Conservation (phyloP, 2,888 invertebrate species). For the Penaeus monodon region DNA sequence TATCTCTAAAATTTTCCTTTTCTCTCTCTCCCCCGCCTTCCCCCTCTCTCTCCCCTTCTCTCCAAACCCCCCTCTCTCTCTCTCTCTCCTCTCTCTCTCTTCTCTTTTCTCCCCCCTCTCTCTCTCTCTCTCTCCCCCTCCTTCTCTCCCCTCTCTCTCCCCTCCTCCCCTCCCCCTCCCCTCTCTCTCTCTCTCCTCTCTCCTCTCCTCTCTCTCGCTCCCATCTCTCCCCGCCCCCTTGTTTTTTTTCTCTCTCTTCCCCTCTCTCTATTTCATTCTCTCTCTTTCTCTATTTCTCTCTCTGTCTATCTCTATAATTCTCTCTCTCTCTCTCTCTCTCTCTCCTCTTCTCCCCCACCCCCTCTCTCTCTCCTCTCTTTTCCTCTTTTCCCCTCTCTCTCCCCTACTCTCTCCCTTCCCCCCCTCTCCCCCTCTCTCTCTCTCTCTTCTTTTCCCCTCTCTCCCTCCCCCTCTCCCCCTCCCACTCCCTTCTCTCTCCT, state of each 20-base stretch:
- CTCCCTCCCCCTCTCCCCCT: neutral
- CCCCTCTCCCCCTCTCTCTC: accelerated
- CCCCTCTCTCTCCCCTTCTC: no score
- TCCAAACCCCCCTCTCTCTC: no score
- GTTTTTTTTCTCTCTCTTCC: neutral
- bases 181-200: neutral
- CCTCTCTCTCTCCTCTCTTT: neutral
- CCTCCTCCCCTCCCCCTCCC: neutral
- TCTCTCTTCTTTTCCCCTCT: neutral
- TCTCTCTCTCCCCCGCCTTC: no score
- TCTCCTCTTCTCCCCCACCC: neutral
- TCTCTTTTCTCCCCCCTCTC: no score
- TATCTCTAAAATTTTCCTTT: no score
- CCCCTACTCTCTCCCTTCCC: no score
- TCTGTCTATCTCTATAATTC: neutral
- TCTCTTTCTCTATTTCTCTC: neutral
- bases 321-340: no score
- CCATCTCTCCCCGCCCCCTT: no score
- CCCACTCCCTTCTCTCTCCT: constrained; percentile 1
- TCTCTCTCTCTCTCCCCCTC: no score
- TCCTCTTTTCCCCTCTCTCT: no score
- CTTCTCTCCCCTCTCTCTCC: neutral
- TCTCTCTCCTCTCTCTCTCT: no score
- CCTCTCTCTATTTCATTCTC: neutral
- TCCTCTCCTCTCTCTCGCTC: no score